Base-by-base conservation (phyloP, 2,113 vertebrate species). In the Collichthys lucidus region DNA sequence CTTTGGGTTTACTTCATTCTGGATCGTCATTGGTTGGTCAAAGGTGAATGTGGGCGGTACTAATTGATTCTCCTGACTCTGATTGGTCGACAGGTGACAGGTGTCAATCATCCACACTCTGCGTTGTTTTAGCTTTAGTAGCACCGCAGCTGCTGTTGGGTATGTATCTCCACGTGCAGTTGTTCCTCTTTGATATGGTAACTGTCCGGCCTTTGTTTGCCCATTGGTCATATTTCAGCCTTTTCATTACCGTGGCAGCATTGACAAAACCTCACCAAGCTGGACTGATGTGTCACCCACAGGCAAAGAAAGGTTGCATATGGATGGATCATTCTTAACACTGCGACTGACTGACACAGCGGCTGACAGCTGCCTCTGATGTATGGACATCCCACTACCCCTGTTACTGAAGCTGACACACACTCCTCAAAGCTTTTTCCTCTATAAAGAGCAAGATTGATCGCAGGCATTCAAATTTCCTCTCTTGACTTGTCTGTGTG, bases 281-380 rank as follows among this genome's bases (percentile, higher is more conserved):
- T 31, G 17, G 31, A 56, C 57, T 52, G 80, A 83, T 42, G 4
- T 44, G 62, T 65, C 74, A 84, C 20, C 70, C 35, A 50, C n/a
- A 53, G 73, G 70, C 71, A 49, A 22, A 26, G 72, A 85, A 70
- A 76, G 78, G 70, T 63, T 77, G 84, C 84, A 84, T 82, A 84
- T 84, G 81, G 80, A 86, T 71, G 64, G 69, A 86, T 89, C 74
- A 65, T 80, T 83, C 60, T n/a, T 17, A 61, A 80, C 77, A 50
- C 50, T 74, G 63, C 9, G 0, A 24, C 64, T 78, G 83, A 84
- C 64, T 84, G 87, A 80, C 83, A 83, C 56, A 20, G 75, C 3
- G 11, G 35, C 77, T 88, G 84, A 87, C 85, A 82, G 85, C 82
- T 84, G 80, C 46, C 63, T 82, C 67, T 87, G 88, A 87, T 87